A percentile compares a stretch with the other conserved stretches of the same genome.
Conservation (phyloP, 2,113 vertebrate species). For the Acanthisitta chloris region DNA sequence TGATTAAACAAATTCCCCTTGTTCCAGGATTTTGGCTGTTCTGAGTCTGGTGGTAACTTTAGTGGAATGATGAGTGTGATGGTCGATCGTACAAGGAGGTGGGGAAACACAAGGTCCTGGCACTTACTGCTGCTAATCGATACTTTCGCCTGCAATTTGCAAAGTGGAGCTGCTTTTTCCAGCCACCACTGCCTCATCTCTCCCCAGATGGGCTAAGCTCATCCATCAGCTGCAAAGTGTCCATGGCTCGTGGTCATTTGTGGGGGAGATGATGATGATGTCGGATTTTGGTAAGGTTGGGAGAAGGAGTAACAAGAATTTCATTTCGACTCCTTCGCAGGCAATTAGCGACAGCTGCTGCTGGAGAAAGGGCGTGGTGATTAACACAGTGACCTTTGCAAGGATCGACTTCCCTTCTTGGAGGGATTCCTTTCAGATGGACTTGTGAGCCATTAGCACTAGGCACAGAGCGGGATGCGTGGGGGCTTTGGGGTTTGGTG, state of each 20-base stretch:
- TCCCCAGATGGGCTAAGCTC: background rate
- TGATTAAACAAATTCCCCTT: conserved; percentile 52
- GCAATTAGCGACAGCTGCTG: conserved; percentile 43
- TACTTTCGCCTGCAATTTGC: background rate
- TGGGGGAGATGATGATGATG: background rate
- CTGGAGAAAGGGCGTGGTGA: conserved; percentile 10
- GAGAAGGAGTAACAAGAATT: conserved; percentile 44
- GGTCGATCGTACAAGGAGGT: background rate
- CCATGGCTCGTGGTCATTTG: background rate
- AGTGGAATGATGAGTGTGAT: background rate
- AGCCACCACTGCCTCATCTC: accelerated
- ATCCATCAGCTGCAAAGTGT: background rate
- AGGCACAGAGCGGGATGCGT: background rate
- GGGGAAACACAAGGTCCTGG: background rate
- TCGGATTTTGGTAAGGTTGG: background rate
- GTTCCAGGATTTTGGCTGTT: conserved; percentile 9
- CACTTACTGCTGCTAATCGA: background rate
- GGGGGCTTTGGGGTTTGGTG: background rate
- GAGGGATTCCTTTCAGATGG: background rate
- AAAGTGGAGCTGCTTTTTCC: background rate
- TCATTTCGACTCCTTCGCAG: conserved; percentile 25
- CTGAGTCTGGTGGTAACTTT: background rate
- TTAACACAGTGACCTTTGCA: conserved; percentile 54
- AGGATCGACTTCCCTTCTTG: background rate
- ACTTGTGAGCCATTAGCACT: background rate